A percentile compares a stretch with the other conserved stretches of the same genome.
Conservation (phyloP, 2,113 vertebrate species). For the Zosterops japonicus region DNA sequence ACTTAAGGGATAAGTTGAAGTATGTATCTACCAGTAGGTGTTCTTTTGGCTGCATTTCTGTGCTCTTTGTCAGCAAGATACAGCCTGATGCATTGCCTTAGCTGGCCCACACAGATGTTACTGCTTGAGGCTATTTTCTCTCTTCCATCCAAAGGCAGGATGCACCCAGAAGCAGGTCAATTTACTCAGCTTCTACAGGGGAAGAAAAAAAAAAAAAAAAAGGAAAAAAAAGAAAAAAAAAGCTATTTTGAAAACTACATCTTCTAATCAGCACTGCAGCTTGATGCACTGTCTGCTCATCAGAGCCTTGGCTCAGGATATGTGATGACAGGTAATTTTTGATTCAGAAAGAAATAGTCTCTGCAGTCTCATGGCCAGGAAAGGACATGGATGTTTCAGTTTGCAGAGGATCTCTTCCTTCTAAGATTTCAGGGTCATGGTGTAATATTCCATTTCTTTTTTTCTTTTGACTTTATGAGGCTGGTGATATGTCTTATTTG, state of each 20-base stretch:
- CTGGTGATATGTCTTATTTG: not conserved
- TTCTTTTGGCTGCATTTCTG: not conserved
- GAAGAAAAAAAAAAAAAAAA: too few relatives aligned
- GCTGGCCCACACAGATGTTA: slow-evolving; percentile 32
- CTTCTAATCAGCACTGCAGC: slow-evolving; percentile 31
- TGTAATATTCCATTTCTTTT: not conserved
- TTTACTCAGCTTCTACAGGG: not conserved
- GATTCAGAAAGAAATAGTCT: slow-evolving; percentile 34
- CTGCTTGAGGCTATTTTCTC: slow-evolving; percentile 24
- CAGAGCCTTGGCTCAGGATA: slow-evolving; percentile 17
- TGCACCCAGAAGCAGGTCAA: slow-evolving; percentile 8
- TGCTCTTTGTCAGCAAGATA: not conserved
- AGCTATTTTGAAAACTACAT: slow-evolving; percentile 26
- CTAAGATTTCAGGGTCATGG: not conserved
- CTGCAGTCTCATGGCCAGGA: slow-evolving; percentile 43
- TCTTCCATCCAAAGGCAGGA: not conserved
- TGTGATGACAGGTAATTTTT: slow-evolving; percentile 63
- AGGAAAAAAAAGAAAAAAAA: not conserved
- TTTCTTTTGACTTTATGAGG: not conserved
- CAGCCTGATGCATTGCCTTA: slow-evolving; percentile 49
- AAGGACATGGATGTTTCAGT: not conserved
- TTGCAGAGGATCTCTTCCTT: not conserved
- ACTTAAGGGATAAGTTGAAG: not conserved
- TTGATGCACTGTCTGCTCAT: not conserved
- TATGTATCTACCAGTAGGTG: not conserved